Evolutionary conservation across 2,888 invertebrate genomes (phyloP).

Genomic region (Apocheima hispidaria): DNA sequence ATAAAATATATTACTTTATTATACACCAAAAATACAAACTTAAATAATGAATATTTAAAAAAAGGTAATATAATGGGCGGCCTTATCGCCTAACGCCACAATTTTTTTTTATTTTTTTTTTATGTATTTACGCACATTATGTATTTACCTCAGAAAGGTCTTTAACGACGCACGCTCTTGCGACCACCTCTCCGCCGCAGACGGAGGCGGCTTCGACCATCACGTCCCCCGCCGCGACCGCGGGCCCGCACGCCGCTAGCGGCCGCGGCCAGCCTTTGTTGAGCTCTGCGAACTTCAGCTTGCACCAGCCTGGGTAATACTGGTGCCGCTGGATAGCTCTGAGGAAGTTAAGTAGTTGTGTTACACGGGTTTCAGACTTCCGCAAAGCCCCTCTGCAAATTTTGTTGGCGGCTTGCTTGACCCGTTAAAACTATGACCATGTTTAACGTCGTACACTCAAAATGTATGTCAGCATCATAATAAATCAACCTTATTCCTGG

Average conservation of each 20-base stretch:
- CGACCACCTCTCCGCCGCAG: constrained; percentile 88
- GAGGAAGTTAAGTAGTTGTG: constrained; percentile 36
- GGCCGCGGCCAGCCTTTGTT: constrained; percentile 74
- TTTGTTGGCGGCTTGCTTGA: too few species aligned
- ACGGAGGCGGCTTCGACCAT: constrained; percentile 89
- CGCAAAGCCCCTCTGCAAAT: too few species aligned
- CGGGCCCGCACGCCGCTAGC: constrained; percentile 50
- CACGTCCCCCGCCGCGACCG: constrained; percentile 56
- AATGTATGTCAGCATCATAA: too few species aligned
- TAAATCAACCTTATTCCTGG: too few species aligned
- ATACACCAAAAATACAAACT: too few species aligned
- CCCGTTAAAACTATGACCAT: too few species aligned
- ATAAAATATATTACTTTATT: too few species aligned
- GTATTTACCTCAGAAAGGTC: constrained; percentile 87
- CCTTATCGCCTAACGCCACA: too few species aligned
- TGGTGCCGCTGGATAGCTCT: constrained; percentile 89
- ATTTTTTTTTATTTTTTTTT: too few species aligned
- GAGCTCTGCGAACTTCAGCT: constrained; percentile 88
- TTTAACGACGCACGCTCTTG: constrained; percentile 90
- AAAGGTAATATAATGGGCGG: too few species aligned
- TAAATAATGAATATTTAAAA: too few species aligned
- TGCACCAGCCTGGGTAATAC: constrained; percentile 86
- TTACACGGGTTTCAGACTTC: neutral
- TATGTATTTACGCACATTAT: neutral
- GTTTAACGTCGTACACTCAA: too few species aligned